A percentile compares a stretch with the other conserved stretches of the same genome.
These are phyloP conservation scores for Tricholauxania praeusta DNA, from an alignment of 2,888 invertebrate genomes.

Conservation along the genomic window DNA sequence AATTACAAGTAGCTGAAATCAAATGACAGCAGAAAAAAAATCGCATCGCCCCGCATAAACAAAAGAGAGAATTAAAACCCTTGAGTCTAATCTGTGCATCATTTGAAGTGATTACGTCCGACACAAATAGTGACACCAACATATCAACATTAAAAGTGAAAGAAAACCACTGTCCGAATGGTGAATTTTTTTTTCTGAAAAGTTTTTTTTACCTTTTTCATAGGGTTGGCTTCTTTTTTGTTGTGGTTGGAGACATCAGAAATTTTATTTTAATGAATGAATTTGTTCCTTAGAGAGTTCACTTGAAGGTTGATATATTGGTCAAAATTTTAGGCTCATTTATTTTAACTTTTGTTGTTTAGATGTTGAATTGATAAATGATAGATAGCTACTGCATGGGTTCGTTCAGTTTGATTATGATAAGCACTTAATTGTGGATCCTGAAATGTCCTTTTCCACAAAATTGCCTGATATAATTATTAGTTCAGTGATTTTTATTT, in stretches of 20 bases:
- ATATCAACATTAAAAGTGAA: constrained; percentile 36
- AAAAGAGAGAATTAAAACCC: constrained; percentile 36
- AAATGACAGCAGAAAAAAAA: constrained; percentile 25
- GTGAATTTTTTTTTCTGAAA: not conserved
- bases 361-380: no score
- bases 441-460: no score
- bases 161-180: not conserved
- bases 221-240: not conserved
- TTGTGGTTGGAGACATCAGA: constrained; percentile 32
- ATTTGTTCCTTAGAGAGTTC: constrained; percentile 50
- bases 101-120: constrained; percentile 52
- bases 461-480: no score
- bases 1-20: not conserved
- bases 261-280: constrained; percentile 50
- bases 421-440: no score
- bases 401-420: no score
- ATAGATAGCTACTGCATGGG: no score
- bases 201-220: not conserved
- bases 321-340: constrained; percentile 17
- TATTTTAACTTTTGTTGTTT: no score
- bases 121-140: constrained; percentile 42
- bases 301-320: constrained; percentile 7
- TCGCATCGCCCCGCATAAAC: constrained; percentile 1
- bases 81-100: constrained; percentile 52
- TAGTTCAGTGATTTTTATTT: constrained; percentile 44